These are phyloP conservation scores for Blastomussa wellsi DNA, from an alignment of 92 coral and sea anemone species.

Conservation along the genomic window DNA sequence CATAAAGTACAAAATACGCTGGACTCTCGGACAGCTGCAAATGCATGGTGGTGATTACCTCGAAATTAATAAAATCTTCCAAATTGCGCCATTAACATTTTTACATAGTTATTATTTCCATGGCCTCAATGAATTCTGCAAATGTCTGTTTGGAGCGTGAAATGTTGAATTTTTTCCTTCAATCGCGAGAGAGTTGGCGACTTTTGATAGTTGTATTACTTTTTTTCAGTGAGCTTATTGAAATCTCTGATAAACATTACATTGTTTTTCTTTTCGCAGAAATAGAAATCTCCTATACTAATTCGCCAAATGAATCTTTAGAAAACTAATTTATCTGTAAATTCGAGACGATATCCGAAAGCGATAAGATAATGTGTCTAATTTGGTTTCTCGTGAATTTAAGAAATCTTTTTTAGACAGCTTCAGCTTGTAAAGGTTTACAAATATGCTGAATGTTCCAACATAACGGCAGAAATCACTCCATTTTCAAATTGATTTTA, in stretches of 20 bases:
- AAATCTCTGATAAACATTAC: slow-evolving; percentile 48
- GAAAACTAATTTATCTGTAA: slow-evolving; percentile 82
- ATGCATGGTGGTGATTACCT: slow-evolving; percentile 63
- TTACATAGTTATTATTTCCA: slow-evolving; percentile 61
- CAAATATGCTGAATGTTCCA: slow-evolving; percentile 37
- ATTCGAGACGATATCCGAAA: slow-evolving; percentile 76
- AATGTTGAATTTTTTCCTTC: slow-evolving; percentile 25
- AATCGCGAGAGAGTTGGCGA: slow-evolving; percentile 46
- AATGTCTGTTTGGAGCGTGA: slow-evolving; percentile 27
- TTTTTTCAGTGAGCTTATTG: slow-evolving; percentile 51
- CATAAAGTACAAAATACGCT: slow-evolving; percentile 36
- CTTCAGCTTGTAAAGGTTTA: slow-evolving; percentile 27
- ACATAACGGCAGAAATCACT: slow-evolving; percentile 59
- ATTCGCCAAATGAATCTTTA: slow-evolving; percentile 89
- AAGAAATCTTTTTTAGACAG: slow-evolving; percentile 55
- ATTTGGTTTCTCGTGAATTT: slow-evolving; percentile 69
- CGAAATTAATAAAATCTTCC: slow-evolving; percentile 78
- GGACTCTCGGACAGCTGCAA: slow-evolving; percentile 32
- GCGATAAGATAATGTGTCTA: slow-evolving; percentile 66
- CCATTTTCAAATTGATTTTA: slow-evolving; percentile 51
- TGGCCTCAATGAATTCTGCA: slow-evolving; percentile 59
- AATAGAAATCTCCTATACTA: slow-evolving; percentile 72
- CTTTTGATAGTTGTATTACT: slow-evolving; percentile 52
- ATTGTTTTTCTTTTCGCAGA: slow-evolving; percentile 71
- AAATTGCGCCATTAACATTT: slow-evolving; percentile 82